A percentile compares a stretch with the other conserved stretches of the same genome.
These are phyloP conservation scores for Syngnathus rostellatus DNA, from an alignment of 2,797 vertebrate species.

Conservation along the genomic window DNA sequence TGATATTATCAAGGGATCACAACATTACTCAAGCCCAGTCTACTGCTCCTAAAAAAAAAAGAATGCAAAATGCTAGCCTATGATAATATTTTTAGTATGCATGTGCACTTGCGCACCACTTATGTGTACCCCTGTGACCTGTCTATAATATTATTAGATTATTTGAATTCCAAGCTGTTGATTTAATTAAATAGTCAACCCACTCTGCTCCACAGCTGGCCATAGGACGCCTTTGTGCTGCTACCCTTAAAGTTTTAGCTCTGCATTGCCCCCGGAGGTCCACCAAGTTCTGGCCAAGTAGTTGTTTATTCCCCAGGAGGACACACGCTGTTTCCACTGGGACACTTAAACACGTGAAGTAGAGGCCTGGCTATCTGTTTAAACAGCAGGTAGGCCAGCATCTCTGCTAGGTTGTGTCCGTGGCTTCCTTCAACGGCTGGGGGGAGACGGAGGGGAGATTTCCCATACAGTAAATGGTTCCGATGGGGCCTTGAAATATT, in stretches of 20 bases:
- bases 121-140: too few species aligned
- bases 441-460: constrained; percentile 26
- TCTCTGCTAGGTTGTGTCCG: constrained; percentile 55
- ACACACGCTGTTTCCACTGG: constrained; percentile 37
- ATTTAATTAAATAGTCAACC: background rate
- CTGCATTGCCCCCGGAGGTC: constrained; percentile 48
- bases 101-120: too few species aligned
- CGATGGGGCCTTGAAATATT: constrained; percentile 42
- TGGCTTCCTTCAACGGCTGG: constrained; percentile 50
- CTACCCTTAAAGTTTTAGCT: constrained; percentile 22
- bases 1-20: too few species aligned
- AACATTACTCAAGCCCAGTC: too few species aligned
- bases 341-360: constrained; percentile 62
- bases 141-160: too few species aligned
- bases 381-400: constrained; percentile 66
- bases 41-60: too few species aligned
- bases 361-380: constrained; percentile 62
- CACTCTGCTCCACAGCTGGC: constrained; percentile 41
- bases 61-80: too few species aligned
- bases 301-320: constrained; percentile 61
- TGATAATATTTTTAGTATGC: too few species aligned
- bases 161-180: background rate
- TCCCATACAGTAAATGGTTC: constrained; percentile 53
- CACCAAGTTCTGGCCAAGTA: constrained; percentile 63
- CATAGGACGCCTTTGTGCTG: constrained; percentile 37